Evolutionary conservation across 2,888 invertebrate species (phyloP).

Genomic region (Selenia dentaria): DNA sequence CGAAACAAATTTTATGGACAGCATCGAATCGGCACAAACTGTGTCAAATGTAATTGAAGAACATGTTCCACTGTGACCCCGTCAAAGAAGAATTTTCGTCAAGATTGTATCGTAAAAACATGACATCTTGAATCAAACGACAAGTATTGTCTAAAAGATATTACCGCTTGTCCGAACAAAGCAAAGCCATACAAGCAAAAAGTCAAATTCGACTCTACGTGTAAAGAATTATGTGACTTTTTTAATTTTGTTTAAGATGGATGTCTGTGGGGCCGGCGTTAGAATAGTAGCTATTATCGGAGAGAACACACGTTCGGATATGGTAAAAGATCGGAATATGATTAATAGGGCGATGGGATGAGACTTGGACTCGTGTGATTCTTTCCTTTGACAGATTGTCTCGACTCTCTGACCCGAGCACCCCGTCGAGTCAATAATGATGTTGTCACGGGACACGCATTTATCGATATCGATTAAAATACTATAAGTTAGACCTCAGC

Average conservation of each 20-base stretch:
- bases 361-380: conserved; percentile 76
- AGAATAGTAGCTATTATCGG: conserved; percentile 76
- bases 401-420: conserved; percentile 79
- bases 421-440: conserved; percentile 78
- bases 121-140: conserved; percentile 79
- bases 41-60: conserved; percentile 78
- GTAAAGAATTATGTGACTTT: conserved; percentile 32
- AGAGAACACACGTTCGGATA: conserved; percentile 79
- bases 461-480: conserved; percentile 61
- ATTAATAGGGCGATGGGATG: conserved; percentile 78
- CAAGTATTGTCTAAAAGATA: conserved; percentile 72
- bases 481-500: neutral
- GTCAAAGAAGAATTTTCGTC: conserved; percentile 74
- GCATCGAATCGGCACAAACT: conserved; percentile 46
- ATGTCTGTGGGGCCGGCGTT: conserved; percentile 56
- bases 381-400: conserved; percentile 84
- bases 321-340: conserved; percentile 79
- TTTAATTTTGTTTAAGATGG: conserved; percentile 19
- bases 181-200: conserved; percentile 29
- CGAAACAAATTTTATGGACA: conserved; percentile 51
- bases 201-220: conserved; percentile 30
- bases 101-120: conserved; percentile 76
- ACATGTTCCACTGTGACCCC: conserved; percentile 75
- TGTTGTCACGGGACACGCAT: conserved; percentile 52
- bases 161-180: conserved; percentile 51